Conservation (phyloP, 2,113 vertebrate genomes). For the Paramormyrops kingsleyae region DNA sequence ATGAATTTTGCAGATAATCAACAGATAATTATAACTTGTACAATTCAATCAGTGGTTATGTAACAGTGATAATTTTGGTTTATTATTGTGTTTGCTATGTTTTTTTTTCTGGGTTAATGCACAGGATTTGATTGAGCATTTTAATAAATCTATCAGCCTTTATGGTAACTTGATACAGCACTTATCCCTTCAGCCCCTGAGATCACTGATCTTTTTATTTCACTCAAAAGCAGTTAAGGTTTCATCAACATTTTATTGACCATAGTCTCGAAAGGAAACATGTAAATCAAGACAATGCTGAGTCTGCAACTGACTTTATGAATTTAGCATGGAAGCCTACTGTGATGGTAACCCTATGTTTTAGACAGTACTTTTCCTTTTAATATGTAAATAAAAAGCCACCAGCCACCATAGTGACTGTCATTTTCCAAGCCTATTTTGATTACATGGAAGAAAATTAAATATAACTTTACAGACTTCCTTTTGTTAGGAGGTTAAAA, state of each 20-base stretch:
- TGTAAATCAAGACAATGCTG: not conserved
- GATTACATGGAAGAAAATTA: not conserved
- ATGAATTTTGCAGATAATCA: not conserved
- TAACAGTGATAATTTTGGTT: not conserved
- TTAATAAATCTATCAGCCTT: constrained; percentile 1
- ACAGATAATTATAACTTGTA: not conserved
- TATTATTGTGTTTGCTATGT: not conserved
- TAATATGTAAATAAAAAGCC: not conserved
- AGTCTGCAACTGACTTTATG: not conserved
- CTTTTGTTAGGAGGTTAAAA: not conserved
- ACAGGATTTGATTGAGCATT: not conserved
- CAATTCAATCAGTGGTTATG: not conserved
- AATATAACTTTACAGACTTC: not conserved
- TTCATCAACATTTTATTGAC: not conserved
- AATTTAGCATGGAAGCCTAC: not conserved
- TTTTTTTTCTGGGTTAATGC: not conserved
- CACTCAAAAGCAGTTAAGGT: not conserved
- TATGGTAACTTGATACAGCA: not conserved
- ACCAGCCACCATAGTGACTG: not conserved
- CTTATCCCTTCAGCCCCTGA: not conserved
- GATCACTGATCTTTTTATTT: not conserved
- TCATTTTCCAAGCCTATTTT: not conserved
- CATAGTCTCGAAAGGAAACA: not conserved
- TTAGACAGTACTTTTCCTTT: not conserved
- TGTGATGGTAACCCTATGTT: not conserved